phyloP scores from a whole-genome alignment of 2,113 vertebrate species.

The Gallinago media region DNA sequence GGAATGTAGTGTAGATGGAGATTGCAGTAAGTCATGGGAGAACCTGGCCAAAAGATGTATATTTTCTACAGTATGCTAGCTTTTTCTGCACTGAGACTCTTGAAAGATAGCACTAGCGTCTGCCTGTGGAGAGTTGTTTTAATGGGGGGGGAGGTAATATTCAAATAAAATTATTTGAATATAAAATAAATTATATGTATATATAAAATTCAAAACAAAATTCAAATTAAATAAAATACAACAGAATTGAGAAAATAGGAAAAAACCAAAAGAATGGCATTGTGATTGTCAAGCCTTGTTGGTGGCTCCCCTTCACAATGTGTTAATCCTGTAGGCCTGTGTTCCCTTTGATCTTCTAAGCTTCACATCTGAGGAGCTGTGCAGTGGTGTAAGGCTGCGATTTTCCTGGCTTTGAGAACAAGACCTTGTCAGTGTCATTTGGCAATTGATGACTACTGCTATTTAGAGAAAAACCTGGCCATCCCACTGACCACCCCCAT shows the following conservation, averaged over 20 bases:
- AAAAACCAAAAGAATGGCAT: neutral
- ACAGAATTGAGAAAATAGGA: neutral
- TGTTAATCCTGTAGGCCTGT: neutral
- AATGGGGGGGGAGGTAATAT: neutral
- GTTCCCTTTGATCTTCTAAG: neutral
- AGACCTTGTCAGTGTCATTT: neutral
- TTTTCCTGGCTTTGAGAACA: neutral
- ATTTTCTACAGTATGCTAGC: neutral
- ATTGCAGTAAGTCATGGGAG: neutral
- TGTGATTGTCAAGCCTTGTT: neutral
- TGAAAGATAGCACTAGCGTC: neutral
- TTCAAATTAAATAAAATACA: neutral
- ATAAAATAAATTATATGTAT: too few relatives aligned
- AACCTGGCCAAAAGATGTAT: neutral
- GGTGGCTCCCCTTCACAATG: neutral
- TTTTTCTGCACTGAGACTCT: neutral
- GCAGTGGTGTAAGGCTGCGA: neutral
- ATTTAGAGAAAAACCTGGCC: neutral
- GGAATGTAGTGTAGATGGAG: neutral
- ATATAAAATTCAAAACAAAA: too few relatives aligned
- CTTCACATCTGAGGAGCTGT: fast-evolving
- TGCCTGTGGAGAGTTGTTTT: neutral
- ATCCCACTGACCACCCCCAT: neutral
- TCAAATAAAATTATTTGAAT: neutral
- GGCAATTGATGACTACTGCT: neutral